A percentile compares a stretch with the other conserved stretches of the same genome.
Conservation (phyloP, 2,888 invertebrate species). For the Zeuzera pyrina region DNA sequence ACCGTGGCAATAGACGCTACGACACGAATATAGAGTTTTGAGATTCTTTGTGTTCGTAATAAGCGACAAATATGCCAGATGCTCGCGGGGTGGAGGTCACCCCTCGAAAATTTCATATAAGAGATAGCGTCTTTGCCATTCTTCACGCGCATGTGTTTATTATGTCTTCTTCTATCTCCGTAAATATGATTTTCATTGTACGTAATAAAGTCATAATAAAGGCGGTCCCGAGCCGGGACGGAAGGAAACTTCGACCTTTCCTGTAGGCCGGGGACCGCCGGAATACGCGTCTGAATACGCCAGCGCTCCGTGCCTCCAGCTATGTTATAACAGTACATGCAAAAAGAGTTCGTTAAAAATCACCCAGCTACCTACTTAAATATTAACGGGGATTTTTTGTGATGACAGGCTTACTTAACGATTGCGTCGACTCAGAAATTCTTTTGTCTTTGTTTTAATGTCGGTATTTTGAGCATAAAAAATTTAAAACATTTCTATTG, state of each 20-base stretch:
- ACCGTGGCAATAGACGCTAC: constrained; percentile 19
- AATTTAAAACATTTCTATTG: too few relatives aligned
- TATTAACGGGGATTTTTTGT: constrained; percentile 9
- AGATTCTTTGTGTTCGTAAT: constrained; percentile 59
- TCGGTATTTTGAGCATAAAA: too few relatives aligned
- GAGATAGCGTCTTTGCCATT: constrained; percentile 27
- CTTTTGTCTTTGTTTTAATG: too few relatives aligned
- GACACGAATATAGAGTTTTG: constrained; percentile 34
- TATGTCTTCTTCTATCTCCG: constrained; percentile 43
- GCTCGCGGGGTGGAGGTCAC: constrained; percentile 19
- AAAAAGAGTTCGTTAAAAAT: constrained; percentile 17
- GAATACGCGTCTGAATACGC: constrained; percentile 17
- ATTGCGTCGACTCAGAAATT: too few relatives aligned
- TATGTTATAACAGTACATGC: too few relatives aligned
- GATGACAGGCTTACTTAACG: background rate
- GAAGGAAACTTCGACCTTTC: constrained; percentile 53
- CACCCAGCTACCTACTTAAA: too few relatives aligned
- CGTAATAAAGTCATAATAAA: constrained; percentile 58
- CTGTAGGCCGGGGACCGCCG: constrained; percentile 29
- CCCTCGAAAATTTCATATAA: constrained; percentile 32
- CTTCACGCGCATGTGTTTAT: constrained; percentile 54
- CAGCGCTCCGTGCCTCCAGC: too few relatives aligned
- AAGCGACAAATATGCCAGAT: constrained; percentile 47
- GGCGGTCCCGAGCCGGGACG: constrained; percentile 37
- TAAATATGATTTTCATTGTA: constrained; percentile 61